Conservation (phyloP, 2,797 vertebrate genomes). For the Coreius guichenoti region DNA sequence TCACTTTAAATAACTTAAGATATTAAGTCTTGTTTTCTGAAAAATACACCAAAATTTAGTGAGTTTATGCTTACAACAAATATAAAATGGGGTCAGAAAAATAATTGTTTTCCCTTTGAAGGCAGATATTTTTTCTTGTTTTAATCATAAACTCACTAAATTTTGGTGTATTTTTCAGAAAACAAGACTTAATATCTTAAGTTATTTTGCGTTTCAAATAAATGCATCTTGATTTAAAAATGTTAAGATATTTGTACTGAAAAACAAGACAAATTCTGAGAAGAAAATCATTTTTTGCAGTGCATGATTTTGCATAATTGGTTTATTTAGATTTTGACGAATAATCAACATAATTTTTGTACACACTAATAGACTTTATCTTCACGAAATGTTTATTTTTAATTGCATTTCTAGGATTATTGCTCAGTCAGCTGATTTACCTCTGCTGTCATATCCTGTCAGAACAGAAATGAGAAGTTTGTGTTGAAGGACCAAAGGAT, state of each 20-base stretch:
- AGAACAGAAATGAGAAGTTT: constrained; percentile 64
- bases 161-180: not conserved
- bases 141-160: not conserved
- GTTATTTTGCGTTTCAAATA: not conserved
- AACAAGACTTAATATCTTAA: too few species aligned
- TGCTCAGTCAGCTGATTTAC: constrained; percentile 32
- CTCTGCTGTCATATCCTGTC: constrained; percentile 26
- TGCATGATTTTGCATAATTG: not conserved
- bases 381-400: not conserved
- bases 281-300: not conserved
- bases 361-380: not conserved
- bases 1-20: too few species aligned
- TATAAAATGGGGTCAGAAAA: too few species aligned
- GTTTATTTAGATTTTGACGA: not conserved
- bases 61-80: too few species aligned
- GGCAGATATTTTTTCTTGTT: too few species aligned
- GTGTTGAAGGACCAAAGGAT: constrained; percentile 35
- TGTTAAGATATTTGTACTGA: not conserved
- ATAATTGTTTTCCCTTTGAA: too few species aligned
- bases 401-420: not conserved
- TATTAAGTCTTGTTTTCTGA: too few species aligned
- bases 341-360: not conserved
- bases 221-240: not conserved
- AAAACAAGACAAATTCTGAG: not conserved
- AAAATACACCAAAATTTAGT: too few species aligned